Evolutionary conservation across 2,888 invertebrate genomes (phyloP).

Genomic region (Lomographa bimaculata): DNA sequence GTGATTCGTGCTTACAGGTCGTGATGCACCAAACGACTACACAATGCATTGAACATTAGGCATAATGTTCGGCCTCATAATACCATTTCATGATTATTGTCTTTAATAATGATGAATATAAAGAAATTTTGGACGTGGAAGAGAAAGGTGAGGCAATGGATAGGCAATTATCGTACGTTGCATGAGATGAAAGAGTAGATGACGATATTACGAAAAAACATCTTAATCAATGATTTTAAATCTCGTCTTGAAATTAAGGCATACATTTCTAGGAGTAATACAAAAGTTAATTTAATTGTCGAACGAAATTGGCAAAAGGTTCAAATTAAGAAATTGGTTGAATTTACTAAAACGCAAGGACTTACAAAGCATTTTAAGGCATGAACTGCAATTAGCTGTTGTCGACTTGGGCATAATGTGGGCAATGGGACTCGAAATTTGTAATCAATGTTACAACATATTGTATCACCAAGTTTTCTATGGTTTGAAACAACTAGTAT

Average conservation of each 20-base stretch:
- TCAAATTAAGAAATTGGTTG: too few relatives aligned
- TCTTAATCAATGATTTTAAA: neutral
- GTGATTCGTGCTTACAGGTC: conserved; percentile 61
- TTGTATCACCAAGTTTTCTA: conserved; percentile 50
- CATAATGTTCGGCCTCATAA: conserved; percentile 58
- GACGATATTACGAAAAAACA: conserved; percentile 15
- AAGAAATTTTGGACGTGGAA: conserved; percentile 48
- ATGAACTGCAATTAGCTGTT: conserved; percentile 10
- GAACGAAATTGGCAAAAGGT: too few relatives aligned
- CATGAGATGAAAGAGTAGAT: conserved; percentile 30
- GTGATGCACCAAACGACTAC: conserved; percentile 70
- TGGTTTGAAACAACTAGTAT: too few relatives aligned
- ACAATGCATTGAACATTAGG: conserved; percentile 66
- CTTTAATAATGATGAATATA: conserved; percentile 60
- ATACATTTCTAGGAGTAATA: conserved; percentile 1
- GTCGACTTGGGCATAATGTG: conserved; percentile 51
- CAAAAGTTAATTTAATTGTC: neutral
- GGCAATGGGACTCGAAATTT: conserved; percentile 66
- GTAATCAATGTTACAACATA: conserved; percentile 62
- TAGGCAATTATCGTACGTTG: conserved; percentile 30
- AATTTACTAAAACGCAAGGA: conserved; percentile 34
- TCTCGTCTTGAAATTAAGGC: neutral
- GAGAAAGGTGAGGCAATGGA: conserved; percentile 42
- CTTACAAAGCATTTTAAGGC: conserved; percentile 20
- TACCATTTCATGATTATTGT: conserved; percentile 58